Evolutionary conservation across 1,140 invertebrate genomes (phyloP).

Genomic region (Papilio polyxenes): DNA sequence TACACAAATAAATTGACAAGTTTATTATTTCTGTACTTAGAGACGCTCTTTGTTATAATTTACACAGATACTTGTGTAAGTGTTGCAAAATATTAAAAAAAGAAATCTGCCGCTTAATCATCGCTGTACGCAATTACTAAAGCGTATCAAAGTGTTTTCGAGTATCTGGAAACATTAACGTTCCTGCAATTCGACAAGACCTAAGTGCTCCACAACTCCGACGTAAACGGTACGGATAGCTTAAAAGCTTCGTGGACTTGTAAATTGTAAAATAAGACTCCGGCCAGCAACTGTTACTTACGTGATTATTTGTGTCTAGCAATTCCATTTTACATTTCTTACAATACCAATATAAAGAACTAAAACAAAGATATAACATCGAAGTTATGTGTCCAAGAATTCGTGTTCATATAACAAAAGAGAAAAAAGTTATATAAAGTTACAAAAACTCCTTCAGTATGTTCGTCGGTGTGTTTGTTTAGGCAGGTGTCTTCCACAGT

Average conservation of each 20-base stretch:
- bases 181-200: constrained; percentile 14
- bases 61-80: not conserved
- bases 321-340: not conserved
- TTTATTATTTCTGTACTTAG: too few relatives aligned
- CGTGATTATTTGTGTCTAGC: not conserved
- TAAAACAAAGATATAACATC: not conserved
- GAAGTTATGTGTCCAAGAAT: not conserved
- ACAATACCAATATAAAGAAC: not conserved
- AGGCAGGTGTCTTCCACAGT: constrained; percentile 19
- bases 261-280: not conserved
- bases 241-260: constrained; percentile 10
- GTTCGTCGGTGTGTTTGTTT: constrained; percentile 1
- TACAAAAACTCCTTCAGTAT: not conserved
- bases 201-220: not conserved
- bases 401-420: not conserved
- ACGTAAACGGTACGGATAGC: constrained; percentile 11
- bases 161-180: constrained; percentile 6
- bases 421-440: not conserved
- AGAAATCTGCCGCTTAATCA: not conserved
- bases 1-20: too few relatives aligned
- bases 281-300: not conserved
- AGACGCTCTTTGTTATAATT: too few relatives aligned
- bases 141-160: constrained; percentile 9
- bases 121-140: not conserved
- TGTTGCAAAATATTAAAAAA: not conserved